Evolutionary conservation across 92 coral and sea anemone genomes (phyloP), one percentile per base, ranked within the genome.

Genomic region (Zoanthus gigantus): DNA sequence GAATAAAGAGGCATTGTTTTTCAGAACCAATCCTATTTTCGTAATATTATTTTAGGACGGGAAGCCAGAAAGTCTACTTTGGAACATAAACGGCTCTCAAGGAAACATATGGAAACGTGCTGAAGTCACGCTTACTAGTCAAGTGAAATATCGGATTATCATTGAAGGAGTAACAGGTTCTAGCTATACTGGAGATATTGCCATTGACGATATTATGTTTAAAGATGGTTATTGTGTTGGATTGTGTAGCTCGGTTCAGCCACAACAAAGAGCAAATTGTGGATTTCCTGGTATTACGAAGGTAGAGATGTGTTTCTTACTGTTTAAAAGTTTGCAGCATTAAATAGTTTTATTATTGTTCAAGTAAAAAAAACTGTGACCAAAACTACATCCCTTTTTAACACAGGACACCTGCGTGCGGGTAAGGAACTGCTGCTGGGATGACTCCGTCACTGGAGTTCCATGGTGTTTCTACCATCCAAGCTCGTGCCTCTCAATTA

Each of bases 381-480:
- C 2, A 10, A 32, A 34, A 53, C 67, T 6, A 82, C 30, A 3
- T 66, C 10, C 14, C 23, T 30, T 67, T 3, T 85, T 18, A 10
- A 7, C 48, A 44, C 12, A 84, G 80, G 80, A 88, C 53, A 65
- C 79, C 14, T 95, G 98, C 54, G 91, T 92, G 50, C 84, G 90
- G 29, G 53, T 88, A 45, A 90, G 95, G 1, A 83, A 95, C 23
- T 97, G 99, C 58, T 97, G 99, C 71, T 97, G 95, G 93, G 99
- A 97, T 61, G 79, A 87, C 53, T 89, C 97, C 60, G 95, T 95
- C 29, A 88, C 91, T 15, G 92, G 94, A 32, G 99, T 86, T 8
- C 99, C 99, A 1, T 92, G 82, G 58, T 97, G 99, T 82, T 97
- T 95, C 92, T 92, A 93, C 72, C 99, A 97, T 82, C 99, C 99